Evolutionary conservation across 2,797 vertebrate species (phyloP), one percentile per base, ranked within the genome.

Genomic region (Hydrolagus colliei): DNA sequence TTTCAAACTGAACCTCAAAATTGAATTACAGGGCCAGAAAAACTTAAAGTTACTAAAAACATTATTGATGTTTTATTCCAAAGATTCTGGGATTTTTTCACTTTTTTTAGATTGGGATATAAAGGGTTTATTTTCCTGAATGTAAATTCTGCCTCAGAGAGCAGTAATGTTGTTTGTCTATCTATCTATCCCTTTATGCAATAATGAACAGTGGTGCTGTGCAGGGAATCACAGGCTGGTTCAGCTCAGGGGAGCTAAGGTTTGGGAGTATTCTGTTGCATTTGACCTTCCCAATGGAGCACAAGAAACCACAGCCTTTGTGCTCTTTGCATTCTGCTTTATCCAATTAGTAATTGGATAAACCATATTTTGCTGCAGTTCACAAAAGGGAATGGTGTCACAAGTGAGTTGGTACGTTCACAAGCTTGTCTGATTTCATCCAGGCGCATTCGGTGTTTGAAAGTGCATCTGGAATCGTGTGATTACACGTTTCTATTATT

Each of bases 81-180:
- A 79, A 79, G 77, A 63, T 79, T 77, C 52, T n/a, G 52, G 75
- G 18, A n/a, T 77, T 77, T 77, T 27, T 77, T 74, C 73, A 74
- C 9, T n/a, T 20, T 77, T 20, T 59, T 52, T 52, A 52, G n/a
- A 27, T n/a, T 41, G 35, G 63, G 65, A 67, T 41, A 32, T 41
- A 65, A 68, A 1, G 65, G 41, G 65, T 18, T 52, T 68, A 20
- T 71, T 67, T 41, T 35, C 3, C 16, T 84, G 63, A 67, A 35
- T 67, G 32, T 41, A 68, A 84, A 71, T 32, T 20, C 41, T 16
- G 74, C 74, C 74, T 76, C 59, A 52, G 16, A 76, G 74, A 61
- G 41, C 13, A 84, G 75, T 2, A 27, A 32, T 71, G 65, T 41
- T 73, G 16, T 22, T 52, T 52, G 27, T n/a, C 14, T 65, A 9